Percentiles rank a stretch among this genome's conserved stretches.
Conservation (phyloP, 2,113 vertebrate species). For the Hypanus sabinus region DNA sequence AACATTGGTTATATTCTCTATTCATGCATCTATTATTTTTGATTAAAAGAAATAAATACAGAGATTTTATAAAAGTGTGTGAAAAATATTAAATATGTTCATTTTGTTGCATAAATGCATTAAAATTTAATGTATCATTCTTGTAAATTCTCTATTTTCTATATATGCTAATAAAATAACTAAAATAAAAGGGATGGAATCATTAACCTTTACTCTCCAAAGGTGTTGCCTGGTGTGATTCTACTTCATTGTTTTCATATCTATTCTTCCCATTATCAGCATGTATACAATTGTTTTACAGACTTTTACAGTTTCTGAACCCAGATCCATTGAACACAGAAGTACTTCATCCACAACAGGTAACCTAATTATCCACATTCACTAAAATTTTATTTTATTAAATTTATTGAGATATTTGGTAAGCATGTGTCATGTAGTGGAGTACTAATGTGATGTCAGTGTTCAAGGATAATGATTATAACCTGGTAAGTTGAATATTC, state of each 20-base stretch:
- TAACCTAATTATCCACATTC: conserved; percentile 42
- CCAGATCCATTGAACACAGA: conserved; percentile 46
- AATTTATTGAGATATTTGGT: not conserved
- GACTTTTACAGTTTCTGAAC: conserved; percentile 54
- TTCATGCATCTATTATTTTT: not conserved
- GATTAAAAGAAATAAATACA: not conserved
- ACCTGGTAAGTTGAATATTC: not conserved
- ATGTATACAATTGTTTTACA: conserved; percentile 42
- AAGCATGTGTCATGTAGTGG: not conserved
- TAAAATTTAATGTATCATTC: not conserved
- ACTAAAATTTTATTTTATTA: not conserved
- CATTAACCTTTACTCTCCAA: too few relatives aligned
- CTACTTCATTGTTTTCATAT: not conserved
- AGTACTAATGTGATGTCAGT: not conserved
- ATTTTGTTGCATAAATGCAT: not conserved
- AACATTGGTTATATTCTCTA: not conserved
- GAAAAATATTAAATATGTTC: not conserved
- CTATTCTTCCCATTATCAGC: not conserved
- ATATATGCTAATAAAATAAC: too few relatives aligned
- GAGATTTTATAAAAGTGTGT: not conserved
- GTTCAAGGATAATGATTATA: too few relatives aligned
- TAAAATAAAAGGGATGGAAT: too few relatives aligned
- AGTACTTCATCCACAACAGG: conserved; percentile 46
- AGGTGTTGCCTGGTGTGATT: not conserved
- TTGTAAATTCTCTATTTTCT: too few relatives aligned